A percentile compares a stretch with the other conserved stretches of the same genome.
phyloP scores from a whole-genome alignment of 2,888 invertebrate species.

The Torymus texanus region DNA sequence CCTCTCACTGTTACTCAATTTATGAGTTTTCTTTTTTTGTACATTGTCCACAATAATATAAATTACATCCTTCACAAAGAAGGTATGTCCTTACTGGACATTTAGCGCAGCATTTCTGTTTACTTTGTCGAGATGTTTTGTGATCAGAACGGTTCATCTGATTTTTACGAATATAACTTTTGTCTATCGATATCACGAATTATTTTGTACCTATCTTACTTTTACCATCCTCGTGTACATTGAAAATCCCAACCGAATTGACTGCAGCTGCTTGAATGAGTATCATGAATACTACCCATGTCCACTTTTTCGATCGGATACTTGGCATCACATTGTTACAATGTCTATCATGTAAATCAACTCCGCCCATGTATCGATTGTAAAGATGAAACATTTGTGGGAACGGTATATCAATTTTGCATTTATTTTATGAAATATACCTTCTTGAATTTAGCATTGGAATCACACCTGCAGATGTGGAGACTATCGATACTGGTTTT shows the following conservation, averaged over 20 bases:
- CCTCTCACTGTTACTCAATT: not conserved
- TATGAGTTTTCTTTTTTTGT: not conserved
- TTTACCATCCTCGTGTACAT: not conserved
- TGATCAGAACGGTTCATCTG: not conserved
- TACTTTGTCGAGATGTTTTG: constrained; percentile 35
- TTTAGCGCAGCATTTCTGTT: constrained; percentile 41
- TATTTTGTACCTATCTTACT: constrained; percentile 12
- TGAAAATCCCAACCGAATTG: not conserved
- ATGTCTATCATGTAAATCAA: not conserved
- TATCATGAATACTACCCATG: not conserved
- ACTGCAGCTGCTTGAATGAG: not conserved
- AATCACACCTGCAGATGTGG: not conserved
- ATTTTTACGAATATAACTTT: constrained; percentile 43
- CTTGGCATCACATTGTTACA: not conserved
- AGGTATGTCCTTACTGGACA: constrained; percentile 40
- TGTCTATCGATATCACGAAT: constrained; percentile 44
- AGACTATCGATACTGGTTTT: not conserved
- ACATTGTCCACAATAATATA: not conserved
- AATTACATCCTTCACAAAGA: constrained; percentile 1
- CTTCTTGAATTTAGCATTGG: not conserved
- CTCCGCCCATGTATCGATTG: not conserved
- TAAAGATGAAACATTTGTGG: not conserved
- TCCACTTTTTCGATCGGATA: not conserved
- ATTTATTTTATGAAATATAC: not conserved
- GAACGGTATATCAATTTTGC: not conserved